Evolutionary conservation across 37 sponge, comb jelly and placozoan species (phyloP).

Genomic region (Tethya wilhelma): DNA sequence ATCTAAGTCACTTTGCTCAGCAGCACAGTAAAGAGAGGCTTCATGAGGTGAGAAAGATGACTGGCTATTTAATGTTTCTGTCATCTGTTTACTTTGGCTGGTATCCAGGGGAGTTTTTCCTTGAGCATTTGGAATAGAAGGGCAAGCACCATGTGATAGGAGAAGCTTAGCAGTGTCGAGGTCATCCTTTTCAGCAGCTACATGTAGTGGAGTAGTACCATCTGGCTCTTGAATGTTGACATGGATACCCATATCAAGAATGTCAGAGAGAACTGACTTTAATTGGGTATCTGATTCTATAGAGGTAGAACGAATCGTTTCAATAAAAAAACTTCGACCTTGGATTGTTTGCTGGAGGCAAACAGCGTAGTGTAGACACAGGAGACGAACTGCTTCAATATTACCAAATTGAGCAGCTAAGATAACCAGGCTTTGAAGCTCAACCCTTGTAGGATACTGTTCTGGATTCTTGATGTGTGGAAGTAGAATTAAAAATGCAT

Average conservation of each 20-base stretch:
- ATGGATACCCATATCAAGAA: constrained; percentile 59
- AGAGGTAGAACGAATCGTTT: constrained; percentile 23
- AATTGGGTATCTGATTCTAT: background rate
- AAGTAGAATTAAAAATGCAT: constrained; percentile 39
- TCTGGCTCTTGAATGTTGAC: constrained; percentile 57
- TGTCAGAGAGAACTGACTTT: constrained; percentile 12
- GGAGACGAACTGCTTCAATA: constrained; percentile 33
- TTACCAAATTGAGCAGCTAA: constrained; percentile 63
- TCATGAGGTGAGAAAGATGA: constrained; percentile 26
- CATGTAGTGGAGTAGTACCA: constrained; percentile 71
- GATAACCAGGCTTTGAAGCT: constrained; percentile 62
- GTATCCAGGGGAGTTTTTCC: constrained; percentile 49
- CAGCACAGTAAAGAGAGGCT: constrained; percentile 65
- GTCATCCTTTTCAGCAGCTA: constrained; percentile 28
- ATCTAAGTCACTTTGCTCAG: constrained; percentile 31
- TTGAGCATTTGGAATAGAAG: constrained; percentile 32
- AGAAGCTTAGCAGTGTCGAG: constrained; percentile 31
- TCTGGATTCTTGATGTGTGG: constrained; percentile 46
- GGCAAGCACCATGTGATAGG: constrained; percentile 55
- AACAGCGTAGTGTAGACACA: constrained; percentile 50
- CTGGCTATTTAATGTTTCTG: background rate
- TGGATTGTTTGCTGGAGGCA: constrained; percentile 67
- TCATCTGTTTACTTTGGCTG: background rate
- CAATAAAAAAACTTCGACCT: constrained; percentile 50
- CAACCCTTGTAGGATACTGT: constrained; percentile 4